Conservation (phyloP, 2,797 vertebrate species). For the Anolis apletophallus region DNA sequence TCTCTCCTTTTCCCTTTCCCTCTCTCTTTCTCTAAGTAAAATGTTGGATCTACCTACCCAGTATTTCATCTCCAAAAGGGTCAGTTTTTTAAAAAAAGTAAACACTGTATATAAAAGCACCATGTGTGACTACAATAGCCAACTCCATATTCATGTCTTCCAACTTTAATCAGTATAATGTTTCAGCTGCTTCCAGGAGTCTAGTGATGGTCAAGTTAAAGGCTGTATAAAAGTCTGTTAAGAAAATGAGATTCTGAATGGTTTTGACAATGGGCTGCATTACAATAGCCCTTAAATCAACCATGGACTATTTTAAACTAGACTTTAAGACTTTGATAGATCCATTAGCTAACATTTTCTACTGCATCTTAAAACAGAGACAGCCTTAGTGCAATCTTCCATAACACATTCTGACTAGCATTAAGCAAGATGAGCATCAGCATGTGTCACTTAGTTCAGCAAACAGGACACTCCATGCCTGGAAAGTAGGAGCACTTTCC, state of each 20-base stretch:
- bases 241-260: constrained; percentile 33
- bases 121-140: background rate
- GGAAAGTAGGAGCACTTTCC: constrained; percentile 35
- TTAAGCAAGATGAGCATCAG: constrained; percentile 63
- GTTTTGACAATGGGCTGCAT: constrained; percentile 27
- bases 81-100: background rate
- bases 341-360: constrained; percentile 33
- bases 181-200: constrained; percentile 23
- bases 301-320: constrained; percentile 15
- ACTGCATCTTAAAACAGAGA: constrained; percentile 24
- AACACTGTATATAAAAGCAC: background rate
- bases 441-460: constrained; percentile 58
- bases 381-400: constrained; percentile 14
- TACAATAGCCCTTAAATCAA: constrained; percentile 32
- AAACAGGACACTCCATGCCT: constrained; percentile 41
- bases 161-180: constrained; percentile 27
- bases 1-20: background rate
- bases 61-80: background rate
- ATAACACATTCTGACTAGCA: constrained; percentile 52
- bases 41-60: background rate
- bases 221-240: constrained; percentile 22
- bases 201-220: constrained; percentile 26
- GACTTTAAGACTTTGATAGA: constrained; percentile 20
- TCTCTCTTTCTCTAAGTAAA: background rate
- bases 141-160: constrained; percentile 11